These are phyloP conservation scores for Gymnocheta viridis DNA, from an alignment of 2,888 invertebrate species.

Conservation along the genomic window DNA sequence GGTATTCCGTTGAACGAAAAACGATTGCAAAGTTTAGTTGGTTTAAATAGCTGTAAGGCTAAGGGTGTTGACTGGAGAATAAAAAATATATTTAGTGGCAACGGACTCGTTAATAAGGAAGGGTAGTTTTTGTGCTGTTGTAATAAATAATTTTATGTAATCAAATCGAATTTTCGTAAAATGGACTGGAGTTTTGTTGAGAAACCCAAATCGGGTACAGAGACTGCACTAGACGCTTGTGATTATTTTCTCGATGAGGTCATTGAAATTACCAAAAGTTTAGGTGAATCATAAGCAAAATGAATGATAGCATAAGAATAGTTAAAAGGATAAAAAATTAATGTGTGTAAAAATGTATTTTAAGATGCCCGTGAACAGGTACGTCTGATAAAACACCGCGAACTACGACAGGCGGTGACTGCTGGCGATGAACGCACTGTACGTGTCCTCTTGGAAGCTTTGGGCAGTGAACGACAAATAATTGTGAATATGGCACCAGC, in stretches of 20 bases:
- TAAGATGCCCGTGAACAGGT: slow-evolving; percentile 86
- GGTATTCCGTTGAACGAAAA: slow-evolving; percentile 22
- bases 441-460: slow-evolving; percentile 85
- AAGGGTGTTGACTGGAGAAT: slow-evolving; percentile 50
- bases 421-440: slow-evolving; percentile 88
- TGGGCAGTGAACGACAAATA: slow-evolving; percentile 86
- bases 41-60: slow-evolving; percentile 46
- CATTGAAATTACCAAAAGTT: slow-evolving; percentile 83
- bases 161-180: background rate
- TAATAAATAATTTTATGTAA: background rate
- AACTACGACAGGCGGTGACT: slow-evolving; percentile 89
- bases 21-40: slow-evolving; percentile 53
- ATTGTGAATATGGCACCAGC: slow-evolving; percentile 94
- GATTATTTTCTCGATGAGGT: slow-evolving; percentile 89
- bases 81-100: slow-evolving; percentile 3
- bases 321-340: slow-evolving; percentile 3
- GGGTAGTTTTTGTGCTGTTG: background rate
- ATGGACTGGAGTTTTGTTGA: slow-evolving; percentile 82
- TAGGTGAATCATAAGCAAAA: slow-evolving; percentile 80
- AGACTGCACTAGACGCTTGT: slow-evolving; percentile 87
- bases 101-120: background rate
- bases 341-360: background rate
- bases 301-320: background rate
- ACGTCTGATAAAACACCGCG: slow-evolving; percentile 88
- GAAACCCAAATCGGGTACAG: slow-evolving; percentile 82